Evolutionary conservation across 2,113 vertebrate genomes (phyloP), one percentile per base, ranked within the genome.

Genomic region (Onychostoma macrolepis): DNA sequence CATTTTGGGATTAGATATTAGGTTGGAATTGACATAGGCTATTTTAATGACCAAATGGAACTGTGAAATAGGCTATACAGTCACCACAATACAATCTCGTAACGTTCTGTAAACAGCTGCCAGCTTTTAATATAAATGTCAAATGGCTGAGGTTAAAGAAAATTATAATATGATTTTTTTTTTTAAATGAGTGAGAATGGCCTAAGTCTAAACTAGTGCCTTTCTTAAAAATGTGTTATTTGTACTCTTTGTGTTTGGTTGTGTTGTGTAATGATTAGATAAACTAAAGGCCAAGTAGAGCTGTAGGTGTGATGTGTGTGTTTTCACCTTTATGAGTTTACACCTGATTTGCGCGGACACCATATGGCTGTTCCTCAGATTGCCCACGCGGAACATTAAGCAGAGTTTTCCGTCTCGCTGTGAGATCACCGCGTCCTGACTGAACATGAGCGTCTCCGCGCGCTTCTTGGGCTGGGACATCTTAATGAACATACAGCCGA

Each of bases 401-500:
- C 96, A 97, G 84, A 97, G 94, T 87, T 95, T 96, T 6, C 96
- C 96, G 81, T 97, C 97, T 48, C 96, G 93, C 92, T 96, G 96
- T 0, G 97, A 97, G 86, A 97, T 94, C 28, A 97, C 96, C 0
- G 96, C 94, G 2, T 95, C 95, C 53, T 93, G 96, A 87, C 96
- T 97, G 92, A 97, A 97, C 96, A 97, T 96, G 61, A 97, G 95
- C 67, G 97, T 97, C 95, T 97, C 97, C 0, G 97, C 97, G 84
- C 97, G 94, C 69, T 97, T 97, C 93, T 97, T 97, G 5, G 97
- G 97, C 74, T 97, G 97, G 21, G 97, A 97, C 97, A 97, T 97
- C 91, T 97, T 97, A 53, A 97, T 97, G 93, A 97, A 97, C 96
- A 97, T 97, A 91, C 97, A 97, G 75, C 97, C 97, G 80, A 97